Base-by-base conservation (phyloP, 1,140 invertebrate species). In the Apis laboriosa region DNA sequence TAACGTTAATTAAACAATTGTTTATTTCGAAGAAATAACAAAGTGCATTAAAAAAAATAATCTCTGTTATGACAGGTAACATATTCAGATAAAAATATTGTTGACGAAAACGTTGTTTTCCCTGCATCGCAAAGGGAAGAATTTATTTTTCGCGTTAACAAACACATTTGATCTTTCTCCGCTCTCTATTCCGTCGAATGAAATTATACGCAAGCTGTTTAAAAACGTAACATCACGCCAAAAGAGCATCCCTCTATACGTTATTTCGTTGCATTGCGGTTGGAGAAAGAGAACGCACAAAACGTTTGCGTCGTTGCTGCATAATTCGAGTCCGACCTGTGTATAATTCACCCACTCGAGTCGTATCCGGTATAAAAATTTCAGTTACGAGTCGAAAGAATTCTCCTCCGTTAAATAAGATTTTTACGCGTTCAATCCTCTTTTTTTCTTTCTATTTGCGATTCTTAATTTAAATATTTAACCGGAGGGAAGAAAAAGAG, bases 181-280 rank as follows among this genome's bases (percentile, higher is more conserved):
- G 53, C 28, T 60, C 53, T 49, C 51, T 43, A 19, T 49, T 11
- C 21, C 28, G 58, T 4, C 34, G 19, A 80, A 80, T 74, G 28
- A 66, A 80, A 80, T 80, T 80, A 75, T 66, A 66, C 78, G n/a
- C 56, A 19, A 9, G 60, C 34, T 21, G 51, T 74, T 64, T 55
- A 66, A 80, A 74, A 75, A 56, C 70, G 70, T 55, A 74, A 80
- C 15, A 17, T 15, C 49, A 49, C 3, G 17, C 66, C 74, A 58
- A 56, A 80, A 56, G 51, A 56, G 28, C 34, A 56, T 28, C 34
- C 5, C 56, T 49, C 53, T 56, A 43, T 21, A 28, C 9, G 17
- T 24, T 64, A 53, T 63, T 74, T 11, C 2, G 78, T 43, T 53
- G 51, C 15, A 13, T 1, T 19, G 17, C 24, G 4, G 11, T 3